These are phyloP conservation scores for Amaurobius ferox DNA, from an alignment of 2,888 invertebrate genomes.

Conservation along the genomic window DNA sequence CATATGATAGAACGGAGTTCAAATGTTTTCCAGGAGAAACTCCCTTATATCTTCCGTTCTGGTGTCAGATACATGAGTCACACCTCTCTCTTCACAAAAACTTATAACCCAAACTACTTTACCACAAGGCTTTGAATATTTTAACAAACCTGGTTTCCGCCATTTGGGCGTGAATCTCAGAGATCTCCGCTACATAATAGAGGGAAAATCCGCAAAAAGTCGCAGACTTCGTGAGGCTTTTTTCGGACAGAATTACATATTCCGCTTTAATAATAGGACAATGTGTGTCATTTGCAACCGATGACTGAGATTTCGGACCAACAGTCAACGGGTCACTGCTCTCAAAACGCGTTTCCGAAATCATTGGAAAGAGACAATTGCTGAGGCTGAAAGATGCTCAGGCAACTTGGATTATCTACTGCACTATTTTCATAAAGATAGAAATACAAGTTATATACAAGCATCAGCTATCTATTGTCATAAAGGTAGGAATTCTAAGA, in stretches of 20 bases:
- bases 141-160: too few relatives aligned
- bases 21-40: too few relatives aligned
- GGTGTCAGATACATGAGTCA: too few relatives aligned
- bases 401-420: not conserved
- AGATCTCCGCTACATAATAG: not conserved
- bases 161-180: not conserved
- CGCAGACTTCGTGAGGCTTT: not conserved
- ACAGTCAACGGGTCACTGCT: conserved; percentile 56
- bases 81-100: too few relatives aligned
- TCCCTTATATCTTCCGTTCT: too few relatives aligned
- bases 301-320: conserved; percentile 50
- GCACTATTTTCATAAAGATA: too few relatives aligned
- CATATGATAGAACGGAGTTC: too few relatives aligned
- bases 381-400: not conserved
- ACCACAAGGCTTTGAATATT: too few relatives aligned
- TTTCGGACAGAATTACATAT: conserved; percentile 20
- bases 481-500: too few relatives aligned
- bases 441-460: too few relatives aligned
- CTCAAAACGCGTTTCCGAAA: conserved; percentile 19
- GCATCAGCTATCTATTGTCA: too few relatives aligned
- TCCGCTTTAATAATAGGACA: conserved; percentile 39
- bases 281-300: conserved; percentile 42
- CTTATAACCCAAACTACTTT: too few relatives aligned
- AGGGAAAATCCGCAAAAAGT: conserved; percentile 29
- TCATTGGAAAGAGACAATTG: not conserved